phyloP scores from a whole-genome alignment of 2,113 vertebrate species.

The Theristicus caerulescens region DNA sequence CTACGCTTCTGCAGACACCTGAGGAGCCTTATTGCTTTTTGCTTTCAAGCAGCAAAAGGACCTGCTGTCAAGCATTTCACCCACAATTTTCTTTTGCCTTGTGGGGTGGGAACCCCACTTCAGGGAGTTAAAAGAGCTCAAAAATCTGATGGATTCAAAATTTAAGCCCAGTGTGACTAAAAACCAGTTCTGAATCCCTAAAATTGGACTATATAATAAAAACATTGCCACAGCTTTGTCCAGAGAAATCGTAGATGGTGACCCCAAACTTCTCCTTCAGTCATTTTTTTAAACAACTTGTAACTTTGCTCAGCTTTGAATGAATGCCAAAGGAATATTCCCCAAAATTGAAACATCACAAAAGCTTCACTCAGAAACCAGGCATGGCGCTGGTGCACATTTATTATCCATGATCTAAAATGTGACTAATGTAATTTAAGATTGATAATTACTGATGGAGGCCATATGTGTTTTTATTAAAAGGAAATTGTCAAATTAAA shows the following conservation, averaged over 20 bases:
- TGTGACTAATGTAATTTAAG: neutral
- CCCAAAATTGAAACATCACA: neutral
- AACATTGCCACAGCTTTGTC: neutral
- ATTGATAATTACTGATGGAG: constrained; percentile 28
- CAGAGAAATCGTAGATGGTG: neutral
- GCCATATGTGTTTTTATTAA: constrained; percentile 2
- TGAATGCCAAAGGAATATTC: neutral
- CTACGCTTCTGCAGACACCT: neutral
- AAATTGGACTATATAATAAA: neutral
- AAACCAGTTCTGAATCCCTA: neutral
- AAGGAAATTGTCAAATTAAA: neutral
- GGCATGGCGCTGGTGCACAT: neutral
- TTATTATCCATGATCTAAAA: neutral
- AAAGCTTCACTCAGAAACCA: constrained; percentile 4
- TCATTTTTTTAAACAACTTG: neutral
- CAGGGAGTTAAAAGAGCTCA: neutral
- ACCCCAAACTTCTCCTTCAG: neutral
- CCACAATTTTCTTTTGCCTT: neutral
- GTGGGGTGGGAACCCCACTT: neutral
- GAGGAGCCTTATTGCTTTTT: neutral
- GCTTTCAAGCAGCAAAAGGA: neutral
- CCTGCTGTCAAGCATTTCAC: neutral
- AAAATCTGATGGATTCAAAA: neutral
- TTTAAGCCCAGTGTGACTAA: neutral
- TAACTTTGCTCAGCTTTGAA: neutral